Percentiles rank a stretch among this genome's conserved stretches.
Evolutionary conservation across 1,140 invertebrate genomes (phyloP).

Genomic region (Bemisia tabaci): DNA sequence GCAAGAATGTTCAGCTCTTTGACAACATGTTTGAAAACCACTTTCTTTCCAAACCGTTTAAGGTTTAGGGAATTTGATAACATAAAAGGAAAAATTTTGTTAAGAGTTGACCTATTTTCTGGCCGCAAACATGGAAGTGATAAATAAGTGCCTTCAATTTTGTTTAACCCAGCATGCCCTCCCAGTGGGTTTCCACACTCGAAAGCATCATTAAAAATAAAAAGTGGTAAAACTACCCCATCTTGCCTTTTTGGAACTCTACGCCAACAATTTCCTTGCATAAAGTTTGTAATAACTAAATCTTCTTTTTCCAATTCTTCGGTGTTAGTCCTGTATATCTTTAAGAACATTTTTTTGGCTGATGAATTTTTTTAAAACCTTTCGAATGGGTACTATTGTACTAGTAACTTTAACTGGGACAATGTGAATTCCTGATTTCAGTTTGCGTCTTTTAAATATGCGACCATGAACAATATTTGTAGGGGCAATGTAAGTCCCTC

Average conservation of each 20-base stretch:
- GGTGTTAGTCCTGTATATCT: background rate
- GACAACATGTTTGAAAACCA: constrained; percentile 22
- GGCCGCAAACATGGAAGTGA: constrained; percentile 23
- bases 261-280: constrained; percentile 25
- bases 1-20: constrained; percentile 24
- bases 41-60: constrained; percentile 19
- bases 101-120: constrained; percentile 20
- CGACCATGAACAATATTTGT: too few species aligned
- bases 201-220: constrained; percentile 25
- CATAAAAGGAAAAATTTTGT: constrained; percentile 25
- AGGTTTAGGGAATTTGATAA: constrained; percentile 25
- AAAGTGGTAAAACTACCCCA: constrained; percentile 24
- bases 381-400: background rate
- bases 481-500: background rate
- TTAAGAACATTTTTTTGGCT: background rate
- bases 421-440: too few species aligned
- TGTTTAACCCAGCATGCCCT: constrained; percentile 22
- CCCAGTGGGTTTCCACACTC: constrained; percentile 28
- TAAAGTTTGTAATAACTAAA: constrained; percentile 19
- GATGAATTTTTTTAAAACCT: constrained; percentile 1
- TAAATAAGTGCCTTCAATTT: constrained; percentile 25
- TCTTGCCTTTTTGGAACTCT: constrained; percentile 13
- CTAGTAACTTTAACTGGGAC: background rate
- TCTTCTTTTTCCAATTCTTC: background rate
- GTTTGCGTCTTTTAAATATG: too few species aligned